phyloP scores from a whole-genome alignment of 2,113 vertebrate genomes.

The Plecturocebus donacophilus region DNA sequence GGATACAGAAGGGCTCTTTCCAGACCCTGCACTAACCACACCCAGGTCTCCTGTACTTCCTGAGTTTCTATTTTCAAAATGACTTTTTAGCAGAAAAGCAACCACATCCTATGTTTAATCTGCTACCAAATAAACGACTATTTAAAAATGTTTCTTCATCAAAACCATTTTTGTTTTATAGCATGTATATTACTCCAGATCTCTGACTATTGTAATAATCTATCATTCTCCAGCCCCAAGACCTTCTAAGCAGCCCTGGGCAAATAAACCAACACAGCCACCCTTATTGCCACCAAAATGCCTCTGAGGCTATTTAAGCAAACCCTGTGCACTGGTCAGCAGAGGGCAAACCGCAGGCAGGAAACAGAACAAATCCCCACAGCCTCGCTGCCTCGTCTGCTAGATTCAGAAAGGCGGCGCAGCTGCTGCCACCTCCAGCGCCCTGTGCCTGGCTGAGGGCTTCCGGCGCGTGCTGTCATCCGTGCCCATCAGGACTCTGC shows the following conservation, averaged over 20 bases:
- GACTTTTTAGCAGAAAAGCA: not conserved
- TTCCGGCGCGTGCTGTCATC: fast-evolving
- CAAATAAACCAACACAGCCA: not conserved
- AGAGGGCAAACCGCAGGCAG: not conserved
- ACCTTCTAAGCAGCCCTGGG: not conserved
- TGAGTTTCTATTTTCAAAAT: not conserved
- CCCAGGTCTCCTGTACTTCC: fast-evolving
- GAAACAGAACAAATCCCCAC: not conserved
- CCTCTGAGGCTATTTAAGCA: not conserved
- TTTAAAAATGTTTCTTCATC: not conserved
- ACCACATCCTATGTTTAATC: not conserved
- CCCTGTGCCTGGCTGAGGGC: not conserved
- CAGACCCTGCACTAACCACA: not conserved
- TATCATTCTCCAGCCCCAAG: not conserved
- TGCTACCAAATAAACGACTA: not conserved
- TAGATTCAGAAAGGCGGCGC: fast-evolving
- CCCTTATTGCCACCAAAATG: not conserved
- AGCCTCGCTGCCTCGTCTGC: fast-evolving
- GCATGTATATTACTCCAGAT: not conserved
- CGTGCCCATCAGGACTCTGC: fast-evolving
- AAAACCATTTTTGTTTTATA: not conserved
- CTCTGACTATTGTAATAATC: not conserved
- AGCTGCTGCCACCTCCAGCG: too few relatives aligned
- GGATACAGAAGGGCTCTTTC: not conserved
- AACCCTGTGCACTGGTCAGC: fast-evolving